Conservation (phyloP, 1,140 invertebrate species). For the Heliconius congener region DNA sequence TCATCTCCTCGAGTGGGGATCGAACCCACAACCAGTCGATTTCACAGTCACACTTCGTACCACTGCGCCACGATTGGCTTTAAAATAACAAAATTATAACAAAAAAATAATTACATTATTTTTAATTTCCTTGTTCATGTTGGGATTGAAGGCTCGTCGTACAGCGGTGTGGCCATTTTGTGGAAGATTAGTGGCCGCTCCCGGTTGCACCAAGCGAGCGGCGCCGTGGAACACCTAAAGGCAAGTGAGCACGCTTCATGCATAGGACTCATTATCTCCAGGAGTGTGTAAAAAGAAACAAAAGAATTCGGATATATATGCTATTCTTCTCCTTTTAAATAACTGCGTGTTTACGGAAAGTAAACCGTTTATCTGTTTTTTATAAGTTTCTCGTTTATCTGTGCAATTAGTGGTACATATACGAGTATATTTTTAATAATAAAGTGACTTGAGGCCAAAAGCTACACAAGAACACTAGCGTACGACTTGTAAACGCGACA, state of each 20-base stretch:
- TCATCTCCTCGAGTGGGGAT: too few relatives aligned
- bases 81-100: neutral
- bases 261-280: neutral
- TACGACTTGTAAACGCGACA: too few relatives aligned
- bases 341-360: neutral
- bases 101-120: conserved; percentile 63
- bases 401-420: neutral
- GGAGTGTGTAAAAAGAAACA: neutral
- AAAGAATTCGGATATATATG: neutral
- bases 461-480: too few relatives aligned
- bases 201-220: conserved; percentile 72
- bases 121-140: conserved; percentile 73
- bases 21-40: too few relatives aligned
- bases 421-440: too few relatives aligned
- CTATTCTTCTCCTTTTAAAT: neutral
- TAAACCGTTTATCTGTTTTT: too few relatives aligned
- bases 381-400: neutral
- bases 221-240: conserved; percentile 77
- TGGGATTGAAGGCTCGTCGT: conserved; percentile 70
- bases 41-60: too few relatives aligned
- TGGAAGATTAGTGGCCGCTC: conserved; percentile 58
- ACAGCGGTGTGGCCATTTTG: conserved; percentile 63
- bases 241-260: neutral
- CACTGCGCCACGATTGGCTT: too few relatives aligned
- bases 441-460: too few relatives aligned